phyloP scores from a whole-genome alignment of 92 coral and sea anemone species.

The Bergia puertoricense region DNA sequence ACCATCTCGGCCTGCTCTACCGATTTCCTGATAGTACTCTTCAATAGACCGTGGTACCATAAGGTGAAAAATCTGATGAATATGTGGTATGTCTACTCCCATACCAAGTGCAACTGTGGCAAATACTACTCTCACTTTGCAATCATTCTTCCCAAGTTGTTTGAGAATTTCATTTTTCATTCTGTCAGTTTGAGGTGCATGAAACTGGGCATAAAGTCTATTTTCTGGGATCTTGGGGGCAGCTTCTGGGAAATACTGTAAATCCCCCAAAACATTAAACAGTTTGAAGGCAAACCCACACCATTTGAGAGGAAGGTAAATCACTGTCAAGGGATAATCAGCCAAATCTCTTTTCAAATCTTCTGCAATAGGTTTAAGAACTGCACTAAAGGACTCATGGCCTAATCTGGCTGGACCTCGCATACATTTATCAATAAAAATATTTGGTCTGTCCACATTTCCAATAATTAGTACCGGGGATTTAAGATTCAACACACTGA shows the following conservation, averaged over 20 bases:
- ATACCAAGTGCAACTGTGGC: neutral
- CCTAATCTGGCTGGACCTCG: constrained; percentile 22
- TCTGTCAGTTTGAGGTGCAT: constrained; percentile 22
- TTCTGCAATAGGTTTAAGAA: constrained; percentile 29
- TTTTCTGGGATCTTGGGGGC: constrained; percentile 9
- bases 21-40: neutral
- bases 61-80: neutral
- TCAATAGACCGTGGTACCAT: constrained; percentile 10
- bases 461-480: constrained; percentile 19
- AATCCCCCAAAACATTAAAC: neutral
- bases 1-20: neutral
- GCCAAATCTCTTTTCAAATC: neutral
- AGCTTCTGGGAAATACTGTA: constrained; percentile 8
- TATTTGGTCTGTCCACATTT: constrained; percentile 33
- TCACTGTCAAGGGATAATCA: neutral
- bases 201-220: constrained; percentile 27
- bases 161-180: constrained; percentile 3
- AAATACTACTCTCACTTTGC: neutral
- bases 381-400: constrained; percentile 24
- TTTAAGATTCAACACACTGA: constrained; percentile 20
- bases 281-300: constrained; percentile 16
- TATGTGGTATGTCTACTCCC: constrained; percentile 5
- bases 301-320: neutral
- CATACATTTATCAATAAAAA: constrained; percentile 27
- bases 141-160: neutral